Conservation (phyloP, 2,797 vertebrate genomes). For the Rhabdophis nuchalis region DNA sequence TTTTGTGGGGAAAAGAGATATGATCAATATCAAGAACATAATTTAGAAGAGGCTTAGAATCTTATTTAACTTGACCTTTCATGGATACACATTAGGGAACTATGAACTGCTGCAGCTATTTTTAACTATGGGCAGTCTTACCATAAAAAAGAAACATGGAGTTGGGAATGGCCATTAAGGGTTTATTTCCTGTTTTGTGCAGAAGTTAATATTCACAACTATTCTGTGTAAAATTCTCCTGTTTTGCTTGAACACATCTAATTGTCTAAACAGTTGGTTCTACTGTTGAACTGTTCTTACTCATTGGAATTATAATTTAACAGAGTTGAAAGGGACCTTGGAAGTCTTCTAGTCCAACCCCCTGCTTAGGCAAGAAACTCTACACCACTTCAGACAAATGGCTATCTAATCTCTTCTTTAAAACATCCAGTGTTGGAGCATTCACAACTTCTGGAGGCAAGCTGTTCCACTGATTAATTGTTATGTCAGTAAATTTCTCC, state of each 20-base stretch:
- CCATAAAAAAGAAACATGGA: not conserved
- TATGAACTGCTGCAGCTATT: not conserved
- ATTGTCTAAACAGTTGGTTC: not conserved
- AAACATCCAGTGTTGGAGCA: too few species aligned
- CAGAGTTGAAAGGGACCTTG: too few species aligned
- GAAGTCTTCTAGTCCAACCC: too few species aligned
- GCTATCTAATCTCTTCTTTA: too few species aligned
- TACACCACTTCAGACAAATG: too few species aligned
- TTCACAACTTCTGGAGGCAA: too few species aligned
- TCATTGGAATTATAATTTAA: not conserved
- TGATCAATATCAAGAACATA: not conserved
- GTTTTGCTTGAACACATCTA: not conserved
- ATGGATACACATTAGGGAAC: not conserved
- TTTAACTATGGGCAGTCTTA: not conserved
- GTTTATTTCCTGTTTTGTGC: not conserved
- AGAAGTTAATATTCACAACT: not conserved
- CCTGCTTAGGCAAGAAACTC: too few species aligned
- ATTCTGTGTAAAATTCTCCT: not conserved
- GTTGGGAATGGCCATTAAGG: not conserved
- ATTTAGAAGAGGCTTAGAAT: not conserved
- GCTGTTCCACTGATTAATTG: too few species aligned
- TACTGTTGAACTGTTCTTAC: not conserved
- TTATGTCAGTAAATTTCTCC: too few species aligned
- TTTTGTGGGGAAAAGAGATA: not conserved
- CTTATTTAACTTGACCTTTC: not conserved